Conservation (phyloP, 2,888 invertebrate genomes). For the Baccha elongata region DNA sequence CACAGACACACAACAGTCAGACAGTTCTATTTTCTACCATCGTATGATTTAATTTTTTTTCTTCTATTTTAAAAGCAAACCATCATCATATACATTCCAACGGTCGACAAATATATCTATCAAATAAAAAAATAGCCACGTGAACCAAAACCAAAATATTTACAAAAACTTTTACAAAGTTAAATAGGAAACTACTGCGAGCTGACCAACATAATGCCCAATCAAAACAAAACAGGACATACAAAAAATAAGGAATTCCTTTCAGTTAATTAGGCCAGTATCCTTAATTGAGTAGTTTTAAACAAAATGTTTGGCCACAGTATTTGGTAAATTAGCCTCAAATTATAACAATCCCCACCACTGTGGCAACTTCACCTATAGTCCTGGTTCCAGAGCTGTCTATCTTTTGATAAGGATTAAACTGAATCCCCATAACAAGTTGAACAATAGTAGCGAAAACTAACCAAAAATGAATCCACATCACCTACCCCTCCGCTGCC, state of each 20-base stretch:
- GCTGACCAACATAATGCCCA: constrained; percentile 3
- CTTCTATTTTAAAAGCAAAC: no score
- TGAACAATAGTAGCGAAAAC: constrained; percentile 24
- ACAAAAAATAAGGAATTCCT: constrained; percentile 13
- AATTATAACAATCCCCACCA: constrained; percentile 44
- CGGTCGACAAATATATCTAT: no score
- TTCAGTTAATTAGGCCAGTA: constrained; percentile 24
- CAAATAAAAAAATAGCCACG: no score
- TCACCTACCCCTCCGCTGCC: not conserved
- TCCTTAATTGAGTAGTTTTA: constrained; percentile 35
- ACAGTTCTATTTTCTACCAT: no score
- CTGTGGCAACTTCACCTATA: constrained; percentile 7
- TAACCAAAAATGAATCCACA: constrained; percentile 23
- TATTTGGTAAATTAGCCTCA: constrained; percentile 32
- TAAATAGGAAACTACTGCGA: not conserved
- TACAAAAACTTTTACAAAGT: not conserved
- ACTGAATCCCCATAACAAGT: constrained; percentile 40
- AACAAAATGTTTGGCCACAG: constrained; percentile 45
- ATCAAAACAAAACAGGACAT: constrained; percentile 1
- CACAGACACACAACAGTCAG: no score
- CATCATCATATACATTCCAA: no score
- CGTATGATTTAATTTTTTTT: no score
- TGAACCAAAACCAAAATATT: no score
- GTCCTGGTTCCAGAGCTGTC: not conserved
- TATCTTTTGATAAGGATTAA: constrained; percentile 36